These are phyloP conservation scores for Drosophila fuyamai DNA, from an alignment of 1,140 invertebrate genomes.

Conservation along the genomic window DNA sequence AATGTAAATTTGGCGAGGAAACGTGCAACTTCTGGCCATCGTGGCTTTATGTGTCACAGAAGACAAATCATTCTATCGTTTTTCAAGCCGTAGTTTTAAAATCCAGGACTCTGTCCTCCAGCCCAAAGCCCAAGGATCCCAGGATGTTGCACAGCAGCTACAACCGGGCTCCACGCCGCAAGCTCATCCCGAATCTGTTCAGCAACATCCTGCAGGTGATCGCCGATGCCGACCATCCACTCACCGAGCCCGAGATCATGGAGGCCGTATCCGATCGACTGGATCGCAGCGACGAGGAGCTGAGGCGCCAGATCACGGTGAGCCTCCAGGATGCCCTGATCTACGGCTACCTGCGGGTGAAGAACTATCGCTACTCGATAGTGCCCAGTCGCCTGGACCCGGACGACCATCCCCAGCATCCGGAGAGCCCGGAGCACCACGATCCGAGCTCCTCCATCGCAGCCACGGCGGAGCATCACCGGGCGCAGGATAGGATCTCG, in stretches of 20 bases:
- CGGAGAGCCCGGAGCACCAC: not conserved
- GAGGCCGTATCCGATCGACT: constrained; percentile 53
- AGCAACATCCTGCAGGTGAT: constrained; percentile 62
- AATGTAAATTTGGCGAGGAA: too few relatives aligned
- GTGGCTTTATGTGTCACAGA: not conserved
- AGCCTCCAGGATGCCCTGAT: constrained; percentile 63
- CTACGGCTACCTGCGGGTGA: constrained; percentile 55
- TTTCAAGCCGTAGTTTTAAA: too few relatives aligned
- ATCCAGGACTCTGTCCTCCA: not conserved
- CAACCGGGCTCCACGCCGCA: constrained; percentile 59
- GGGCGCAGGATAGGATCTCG: not conserved
- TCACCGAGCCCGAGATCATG: constrained; percentile 66
- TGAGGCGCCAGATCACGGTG: constrained; percentile 66
- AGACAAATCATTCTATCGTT: not conserved
- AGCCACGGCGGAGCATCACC: not conserved
- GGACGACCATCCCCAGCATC: constrained; percentile 8
- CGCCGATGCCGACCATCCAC: constrained; percentile 57
- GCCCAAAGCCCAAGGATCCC: not conserved
- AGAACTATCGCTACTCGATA: constrained; percentile 59
- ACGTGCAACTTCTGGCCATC: too few relatives aligned
- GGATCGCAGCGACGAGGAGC: constrained; percentile 65
- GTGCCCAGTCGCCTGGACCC: constrained; percentile 28
- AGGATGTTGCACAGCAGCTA: constrained; percentile 52
- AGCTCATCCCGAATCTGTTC: constrained; percentile 62
- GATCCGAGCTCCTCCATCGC: not conserved